Base-by-base conservation (phyloP, 2,113 vertebrate genomes). In the Peucedramus taeniatus region DNA sequence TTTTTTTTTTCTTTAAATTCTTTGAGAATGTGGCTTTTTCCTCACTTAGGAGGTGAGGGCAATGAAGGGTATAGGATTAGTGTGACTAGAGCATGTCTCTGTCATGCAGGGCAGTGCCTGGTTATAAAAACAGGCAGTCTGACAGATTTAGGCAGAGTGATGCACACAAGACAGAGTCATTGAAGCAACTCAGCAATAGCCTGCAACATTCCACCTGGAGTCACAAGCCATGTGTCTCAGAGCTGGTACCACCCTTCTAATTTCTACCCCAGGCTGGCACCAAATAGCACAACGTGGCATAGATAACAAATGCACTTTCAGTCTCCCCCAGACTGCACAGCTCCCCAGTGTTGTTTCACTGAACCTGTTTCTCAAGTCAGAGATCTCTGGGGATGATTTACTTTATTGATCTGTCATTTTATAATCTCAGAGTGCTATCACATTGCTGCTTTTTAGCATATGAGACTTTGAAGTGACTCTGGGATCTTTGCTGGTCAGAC, bases 101-200 rank as follows among this genome's bases (percentile, higher is more conserved):
- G 54, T 10, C 42, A 44, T 20, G 45, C 33, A 72, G 68, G 40
- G 35, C 45, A 69, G 57, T 47, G 23, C 8, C 33, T 82, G 33
- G 3, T 42, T 26, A 35, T 39, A 76, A 70, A 78, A 23, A 10
- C 24, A 30, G 49, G n/a, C 44, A 83, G 13, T 10, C 22, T 79
- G 80, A 31, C 9, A 77, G 33, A 33, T 40, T 82, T 33, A 30
- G 40, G 17, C 49, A 82, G 21, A 28, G n/a, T 1, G 1, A 35
- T 71, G 53, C 17, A 6, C 50, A 39, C 21, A n/a, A n/a, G n/a
- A n/a, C n/a, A 0, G 0, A 68, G 35, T 27, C 31, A 26, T 6
- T 4, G 4, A 10, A 83, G n/a, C 19, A 57, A 6, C 50, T 24
- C 31, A 64, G 17, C 31, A 77, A 4, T 20, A 39, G 21, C 37